Evolutionary conservation across 2,113 vertebrate genomes (phyloP).

Genomic region (Alethe castanea): DNA sequence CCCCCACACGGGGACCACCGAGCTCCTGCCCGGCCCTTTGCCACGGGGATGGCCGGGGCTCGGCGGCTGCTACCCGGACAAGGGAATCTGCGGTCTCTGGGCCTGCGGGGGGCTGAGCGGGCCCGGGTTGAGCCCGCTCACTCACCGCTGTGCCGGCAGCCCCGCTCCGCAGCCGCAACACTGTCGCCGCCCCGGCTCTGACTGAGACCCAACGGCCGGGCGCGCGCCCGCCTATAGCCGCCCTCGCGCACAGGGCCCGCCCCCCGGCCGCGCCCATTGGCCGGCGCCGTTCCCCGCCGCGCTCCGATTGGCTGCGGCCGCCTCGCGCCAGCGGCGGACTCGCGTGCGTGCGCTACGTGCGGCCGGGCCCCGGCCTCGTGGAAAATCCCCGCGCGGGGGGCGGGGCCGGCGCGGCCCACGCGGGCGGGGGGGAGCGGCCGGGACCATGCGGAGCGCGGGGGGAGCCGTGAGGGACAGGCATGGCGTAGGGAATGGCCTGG

Average conservation of each 20-base stretch:
- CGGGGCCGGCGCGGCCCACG: background rate
- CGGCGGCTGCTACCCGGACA: too few species aligned
- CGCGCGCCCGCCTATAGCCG: background rate
- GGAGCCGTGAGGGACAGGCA: background rate
- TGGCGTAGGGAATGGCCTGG: background rate
- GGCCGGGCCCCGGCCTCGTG: background rate
- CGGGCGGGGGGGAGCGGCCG: background rate
- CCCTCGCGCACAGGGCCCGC: background rate
- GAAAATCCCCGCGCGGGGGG: background rate
- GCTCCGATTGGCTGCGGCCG: background rate
- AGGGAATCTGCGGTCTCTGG: fast-evolving
- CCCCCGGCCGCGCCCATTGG: background rate
- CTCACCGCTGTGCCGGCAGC: background rate
- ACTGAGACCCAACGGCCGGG: fast-evolving
- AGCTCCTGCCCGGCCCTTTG: background rate
- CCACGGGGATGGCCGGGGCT: background rate
- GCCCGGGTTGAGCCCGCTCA: background rate
- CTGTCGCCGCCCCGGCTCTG: fast-evolving
- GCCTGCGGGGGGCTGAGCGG: too few species aligned
- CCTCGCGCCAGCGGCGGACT: slow-evolving; percentile 2
- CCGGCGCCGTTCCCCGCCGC: background rate
- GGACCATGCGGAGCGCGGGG: background rate
- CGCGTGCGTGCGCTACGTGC: slow-evolving; percentile 57
- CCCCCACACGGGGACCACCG: background rate
- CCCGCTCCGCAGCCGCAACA: fast-evolving